A percentile compares a stretch with the other conserved stretches of the same genome.
phyloP scores from a whole-genome alignment of 2,888 invertebrate species.

The Zele albiditarsus region DNA sequence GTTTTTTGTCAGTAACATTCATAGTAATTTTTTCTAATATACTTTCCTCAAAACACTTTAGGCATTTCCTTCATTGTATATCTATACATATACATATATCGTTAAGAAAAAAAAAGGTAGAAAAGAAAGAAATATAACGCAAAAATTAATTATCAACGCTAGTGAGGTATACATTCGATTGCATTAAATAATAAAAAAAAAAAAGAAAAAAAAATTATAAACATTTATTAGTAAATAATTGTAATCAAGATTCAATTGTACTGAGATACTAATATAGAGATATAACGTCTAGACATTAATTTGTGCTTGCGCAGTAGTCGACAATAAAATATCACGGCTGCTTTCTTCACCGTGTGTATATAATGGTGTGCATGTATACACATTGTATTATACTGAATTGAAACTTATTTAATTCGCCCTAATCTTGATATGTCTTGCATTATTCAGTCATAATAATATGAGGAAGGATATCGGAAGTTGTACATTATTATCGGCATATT shows the following conservation, averaged over 20 bases:
- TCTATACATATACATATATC: slow-evolving; percentile 18
- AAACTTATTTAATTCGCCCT: slow-evolving; percentile 54
- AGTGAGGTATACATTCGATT: slow-evolving; percentile 27
- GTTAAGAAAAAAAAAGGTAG: slow-evolving; percentile 32
- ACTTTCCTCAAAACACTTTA: slow-evolving; percentile 32
- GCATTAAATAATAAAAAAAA: not conserved
- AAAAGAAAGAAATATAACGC: slow-evolving; percentile 14
- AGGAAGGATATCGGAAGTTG: slow-evolving; percentile 57
- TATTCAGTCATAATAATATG: slow-evolving; percentile 61
- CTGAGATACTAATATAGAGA: not conserved
- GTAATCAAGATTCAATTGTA: not conserved
- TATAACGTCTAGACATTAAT: slow-evolving; percentile 11
- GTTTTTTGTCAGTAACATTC: slow-evolving; percentile 58
- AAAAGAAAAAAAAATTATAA: not conserved
- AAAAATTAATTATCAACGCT: slow-evolving; percentile 15
- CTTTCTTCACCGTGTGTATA: not conserved
- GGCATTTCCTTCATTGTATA: slow-evolving; percentile 10
- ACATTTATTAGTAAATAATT: not conserved
- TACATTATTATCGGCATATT: slow-evolving; percentile 34
- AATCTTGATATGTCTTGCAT: slow-evolving; percentile 66
- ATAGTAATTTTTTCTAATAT: slow-evolving; percentile 47
- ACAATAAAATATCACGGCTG: not conserved
- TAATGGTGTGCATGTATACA: slow-evolving; percentile 15
- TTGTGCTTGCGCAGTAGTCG: slow-evolving; percentile 6
- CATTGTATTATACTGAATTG: slow-evolving; percentile 35